Conservation (phyloP, 2,888 invertebrate genomes). For the Smittia aterrima region DNA sequence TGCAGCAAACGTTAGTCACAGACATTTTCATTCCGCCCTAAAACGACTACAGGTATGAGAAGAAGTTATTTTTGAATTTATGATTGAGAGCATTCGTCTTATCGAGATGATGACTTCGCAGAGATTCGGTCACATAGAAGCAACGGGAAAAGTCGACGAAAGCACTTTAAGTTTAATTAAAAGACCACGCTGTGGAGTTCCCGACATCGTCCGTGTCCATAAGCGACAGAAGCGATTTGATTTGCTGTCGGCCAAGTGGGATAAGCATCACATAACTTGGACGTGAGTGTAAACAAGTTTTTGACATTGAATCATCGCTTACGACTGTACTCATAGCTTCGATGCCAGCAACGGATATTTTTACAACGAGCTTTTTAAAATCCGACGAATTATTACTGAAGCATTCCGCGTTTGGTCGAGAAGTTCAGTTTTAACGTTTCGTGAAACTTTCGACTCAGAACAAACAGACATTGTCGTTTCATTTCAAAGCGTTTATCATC, state of each 20-base stretch:
- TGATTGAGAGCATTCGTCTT: not conserved
- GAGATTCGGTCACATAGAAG: not conserved
- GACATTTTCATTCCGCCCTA: not conserved
- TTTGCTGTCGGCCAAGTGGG: constrained; percentile 22
- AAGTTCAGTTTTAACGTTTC: not conserved
- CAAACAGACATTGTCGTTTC: not conserved
- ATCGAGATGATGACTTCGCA: not conserved
- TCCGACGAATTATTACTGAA: not conserved
- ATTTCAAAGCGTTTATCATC: not conserved
- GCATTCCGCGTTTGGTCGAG: not conserved
- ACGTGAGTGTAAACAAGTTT: constrained; percentile 4
- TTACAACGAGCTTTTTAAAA: not conserved
- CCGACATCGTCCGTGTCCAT: not conserved
- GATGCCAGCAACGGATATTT: not conserved
- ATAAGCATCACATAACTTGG: not conserved
- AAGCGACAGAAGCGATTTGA: constrained; percentile 24
- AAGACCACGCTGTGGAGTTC: not conserved
- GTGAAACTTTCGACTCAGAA: not conserved
- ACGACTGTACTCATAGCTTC: not conserved
- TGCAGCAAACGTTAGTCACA: not conserved
- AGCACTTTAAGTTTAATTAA: constrained; percentile 3
- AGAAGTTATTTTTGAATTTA: not conserved
- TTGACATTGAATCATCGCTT: not conserved
- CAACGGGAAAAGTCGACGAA: not conserved
- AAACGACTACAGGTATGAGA: constrained; percentile 17